Percentiles rank a stretch among this genome's conserved stretches.
Evolutionary conservation across 1,140 invertebrate genomes (phyloP).

Genomic region (Thaumatotibia leucotreta): DNA sequence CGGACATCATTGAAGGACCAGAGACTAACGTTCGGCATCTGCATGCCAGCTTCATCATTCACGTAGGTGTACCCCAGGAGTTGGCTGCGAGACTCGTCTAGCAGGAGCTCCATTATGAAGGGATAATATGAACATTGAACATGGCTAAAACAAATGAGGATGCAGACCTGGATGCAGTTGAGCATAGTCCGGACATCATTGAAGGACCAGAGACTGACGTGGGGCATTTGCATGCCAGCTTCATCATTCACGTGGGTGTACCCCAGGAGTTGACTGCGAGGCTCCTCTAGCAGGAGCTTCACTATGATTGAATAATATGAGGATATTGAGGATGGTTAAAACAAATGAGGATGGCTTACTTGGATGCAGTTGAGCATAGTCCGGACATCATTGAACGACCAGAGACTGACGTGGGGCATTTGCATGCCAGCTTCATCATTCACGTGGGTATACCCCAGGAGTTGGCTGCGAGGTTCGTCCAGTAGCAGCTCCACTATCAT

Average conservation of each 20-base stretch:
- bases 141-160: no score
- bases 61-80: constrained; percentile 87
- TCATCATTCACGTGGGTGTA: constrained; percentile 91
- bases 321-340: no score
- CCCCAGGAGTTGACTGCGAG: constrained; percentile 85
- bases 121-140: no score
- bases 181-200: constrained; percentile 87
- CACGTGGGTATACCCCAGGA: constrained; percentile 86
- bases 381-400: constrained; percentile 88
- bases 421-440: constrained; percentile 90
- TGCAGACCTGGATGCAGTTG: constrained; percentile 88
- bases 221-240: constrained; percentile 87
- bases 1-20: constrained; percentile 89
- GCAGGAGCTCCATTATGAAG: no score
- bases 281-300: no score
- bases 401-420: constrained; percentile 88
- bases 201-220: constrained; percentile 88
- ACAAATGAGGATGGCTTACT: no score
- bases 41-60: constrained; percentile 89
- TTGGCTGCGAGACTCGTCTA: constrained; percentile 88
- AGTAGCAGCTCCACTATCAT: constrained; percentile 86
- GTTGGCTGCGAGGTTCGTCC: constrained; percentile 88
- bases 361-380: no score
- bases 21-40: constrained; percentile 87
- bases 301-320: no score